Conservation (phyloP, 2,797 vertebrate species). For the Chaetodon trifasciatus region DNA sequence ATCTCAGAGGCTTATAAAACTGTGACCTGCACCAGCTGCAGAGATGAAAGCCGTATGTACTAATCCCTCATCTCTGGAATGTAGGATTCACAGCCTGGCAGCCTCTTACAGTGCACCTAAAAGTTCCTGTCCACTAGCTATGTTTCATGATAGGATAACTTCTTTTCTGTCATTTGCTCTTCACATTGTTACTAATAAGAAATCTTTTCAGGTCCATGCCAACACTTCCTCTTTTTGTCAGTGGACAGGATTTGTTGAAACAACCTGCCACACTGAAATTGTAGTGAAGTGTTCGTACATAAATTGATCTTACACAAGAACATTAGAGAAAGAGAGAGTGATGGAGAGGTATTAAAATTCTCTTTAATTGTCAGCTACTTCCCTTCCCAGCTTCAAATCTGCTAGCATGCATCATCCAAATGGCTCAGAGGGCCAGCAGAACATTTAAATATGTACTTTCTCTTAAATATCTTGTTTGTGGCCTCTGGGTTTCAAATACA, state of each 20-base stretch:
- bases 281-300: constrained; percentile 4
- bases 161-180: background rate
- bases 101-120: constrained; percentile 3
- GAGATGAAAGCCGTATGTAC: constrained; percentile 34
- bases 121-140: background rate
- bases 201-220: too few species aligned
- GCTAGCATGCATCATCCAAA: constrained; percentile 27
- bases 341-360: constrained; percentile 7
- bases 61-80: constrained; percentile 51
- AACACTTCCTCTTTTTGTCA: too few species aligned
- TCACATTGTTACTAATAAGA: too few species aligned
- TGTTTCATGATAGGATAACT: background rate
- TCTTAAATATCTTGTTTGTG: constrained; percentile 60
- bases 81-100: background rate
- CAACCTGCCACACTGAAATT: constrained; percentile 11
- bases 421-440: background rate
- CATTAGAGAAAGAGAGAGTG: background rate
- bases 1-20: constrained; percentile 59
- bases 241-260: constrained; percentile 20
- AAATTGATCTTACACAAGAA: constrained; percentile 15
- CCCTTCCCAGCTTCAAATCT: constrained; percentile 34
- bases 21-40: constrained; percentile 40
- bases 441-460: constrained; percentile 66
- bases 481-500: constrained; percentile 72
- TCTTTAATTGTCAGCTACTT: background rate